Conservation (phyloP, 2,797 vertebrate species). For the Danio choprae region DNA sequence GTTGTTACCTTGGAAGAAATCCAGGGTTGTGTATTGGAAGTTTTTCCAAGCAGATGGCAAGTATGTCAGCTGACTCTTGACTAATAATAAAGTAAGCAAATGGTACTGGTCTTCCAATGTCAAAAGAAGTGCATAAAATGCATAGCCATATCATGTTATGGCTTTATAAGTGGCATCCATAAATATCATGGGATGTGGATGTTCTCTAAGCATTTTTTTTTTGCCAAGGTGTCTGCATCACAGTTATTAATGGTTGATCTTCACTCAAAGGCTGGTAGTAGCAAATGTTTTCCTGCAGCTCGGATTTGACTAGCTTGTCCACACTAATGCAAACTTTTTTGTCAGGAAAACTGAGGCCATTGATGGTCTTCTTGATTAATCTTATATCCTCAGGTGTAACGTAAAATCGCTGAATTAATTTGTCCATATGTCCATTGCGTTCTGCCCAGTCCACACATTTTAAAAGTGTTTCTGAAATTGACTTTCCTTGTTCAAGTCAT, state of each 20-base stretch:
- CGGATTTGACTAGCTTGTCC: conserved; percentile 6
- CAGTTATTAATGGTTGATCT: conserved; percentile 25
- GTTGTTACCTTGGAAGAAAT: conserved; percentile 17
- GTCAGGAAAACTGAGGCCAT: conserved; percentile 5
- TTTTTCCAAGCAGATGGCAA: conserved; percentile 6
- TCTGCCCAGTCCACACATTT: conserved; percentile 23
- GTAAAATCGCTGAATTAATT: background rate
- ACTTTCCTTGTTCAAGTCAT: conserved; percentile 30
- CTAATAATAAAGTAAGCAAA: conserved; percentile 44
- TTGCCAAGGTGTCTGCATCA: conserved; percentile 44
- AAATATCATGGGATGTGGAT: conserved; percentile 50
- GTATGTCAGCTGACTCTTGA: conserved; percentile 24
- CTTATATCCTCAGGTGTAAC: conserved; percentile 22
- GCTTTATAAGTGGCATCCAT: conserved; percentile 50
- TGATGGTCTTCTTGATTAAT: background rate
- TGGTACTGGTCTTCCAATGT: conserved; percentile 42
- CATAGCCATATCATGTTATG: conserved; percentile 53
- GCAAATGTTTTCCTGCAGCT: conserved; percentile 37
- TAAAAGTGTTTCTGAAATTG: conserved; percentile 11
- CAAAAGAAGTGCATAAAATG: conserved; percentile 49
- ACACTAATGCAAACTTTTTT: conserved; percentile 22
- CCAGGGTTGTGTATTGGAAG: background rate
- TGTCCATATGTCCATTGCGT: conserved; percentile 14
- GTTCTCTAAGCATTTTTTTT: conserved; percentile 37
- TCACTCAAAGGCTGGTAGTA: conserved; percentile 37